Evolutionary conservation across 2,113 vertebrate genomes (phyloP), one percentile per base, ranked within the genome.

Genomic region (Poeciliopsis turrubarensis): DNA sequence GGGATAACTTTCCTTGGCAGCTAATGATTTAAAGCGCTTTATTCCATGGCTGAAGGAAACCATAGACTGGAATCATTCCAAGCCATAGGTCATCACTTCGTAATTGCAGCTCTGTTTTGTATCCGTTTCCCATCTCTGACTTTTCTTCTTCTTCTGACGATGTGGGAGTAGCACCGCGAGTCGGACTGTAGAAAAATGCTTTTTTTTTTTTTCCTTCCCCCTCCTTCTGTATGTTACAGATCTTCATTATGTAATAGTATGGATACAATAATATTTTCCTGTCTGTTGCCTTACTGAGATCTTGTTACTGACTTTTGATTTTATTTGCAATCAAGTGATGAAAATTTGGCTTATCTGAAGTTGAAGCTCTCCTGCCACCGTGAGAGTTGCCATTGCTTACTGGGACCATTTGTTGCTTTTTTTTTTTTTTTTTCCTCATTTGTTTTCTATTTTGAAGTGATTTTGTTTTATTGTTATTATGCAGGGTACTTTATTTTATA

Each of bases 341-440:
- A 47, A 92, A 73, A 91, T 90, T 82, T 87, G 72, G 67, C 60
- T 41, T 39, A 73, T 13, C 15, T 60, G 7, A 75, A 76, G 77
- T 65, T 57, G 41, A 72, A 70, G 73, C 88, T 85, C 85, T 85
- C 62, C 74, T 73, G 77, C 75, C 89, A 81, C 82, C 68, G 34
- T 32, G 27, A 72, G 65, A 27, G n/a, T 66, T 87, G 72, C 71
- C 65, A 27, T 69, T 84, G 68, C 73, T 82, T 84, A 66, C 63
- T 72, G 93, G 93, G 94, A 95, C 94, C 92, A 94, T 93, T 60
- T 86, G 44, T 80, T 80, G 65, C 37, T 66, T 68, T 5, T 73
- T 19, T 74, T n/a, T 78, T 31, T 31, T 31, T 31, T 31, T 31
- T 31, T 66, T 79, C 3, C 41, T 17, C 15, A 47, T 47, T 75